Base-by-base conservation (phyloP, 2,888 invertebrate species). In the Smittia aterrima region DNA sequence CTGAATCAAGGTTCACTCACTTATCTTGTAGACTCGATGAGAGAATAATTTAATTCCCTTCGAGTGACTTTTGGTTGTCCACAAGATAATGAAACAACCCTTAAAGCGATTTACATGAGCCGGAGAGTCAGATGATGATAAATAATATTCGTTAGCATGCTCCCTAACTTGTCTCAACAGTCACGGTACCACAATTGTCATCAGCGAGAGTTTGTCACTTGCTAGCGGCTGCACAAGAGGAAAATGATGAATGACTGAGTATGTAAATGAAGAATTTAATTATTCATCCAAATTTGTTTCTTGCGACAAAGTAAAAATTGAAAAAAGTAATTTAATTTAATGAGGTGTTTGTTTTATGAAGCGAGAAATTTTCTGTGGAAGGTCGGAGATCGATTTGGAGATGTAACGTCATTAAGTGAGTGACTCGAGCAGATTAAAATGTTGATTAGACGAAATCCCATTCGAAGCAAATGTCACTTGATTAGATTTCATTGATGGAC, bases 291-390 rank as follows among this genome's bases (percentile, higher is more conserved):
- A 70, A 54, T 70, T 70, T 70, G 70, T 70, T 70, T 47, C 54
- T 70, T 70, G 24, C 47, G 53, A 32, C 27, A 47, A 54, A 70
- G 25, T 68, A 40, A 62, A 66, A 66, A 67, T 67, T 67, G 67
- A 64, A 66, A 74, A 74, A 74, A 41, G 74, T 74, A 74, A 74
- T 74, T 74, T 74, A 74, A 74, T 74, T 74, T 74, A 74, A 74
- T 72, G 72, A 72, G 54, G 62, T 72, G 72, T 72, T 72, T 72
- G 58, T 25, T 64, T 64, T 64, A 70, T 70, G 47, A 70, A 22
- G 2, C 13, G 64, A 27, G 16, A 27, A 64, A 64, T 27, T 25
- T 22, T 25, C 7, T 27, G 9, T n/a, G 4, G 11, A 67, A 67
- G 24, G n/a, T n/a, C 24, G 6, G 24, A 64, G 20, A 32, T 24